Evolutionary conservation across 1,140 invertebrate species (phyloP), one percentile per base, ranked within the genome.

Genomic region (Penaeus indicus): DNA sequence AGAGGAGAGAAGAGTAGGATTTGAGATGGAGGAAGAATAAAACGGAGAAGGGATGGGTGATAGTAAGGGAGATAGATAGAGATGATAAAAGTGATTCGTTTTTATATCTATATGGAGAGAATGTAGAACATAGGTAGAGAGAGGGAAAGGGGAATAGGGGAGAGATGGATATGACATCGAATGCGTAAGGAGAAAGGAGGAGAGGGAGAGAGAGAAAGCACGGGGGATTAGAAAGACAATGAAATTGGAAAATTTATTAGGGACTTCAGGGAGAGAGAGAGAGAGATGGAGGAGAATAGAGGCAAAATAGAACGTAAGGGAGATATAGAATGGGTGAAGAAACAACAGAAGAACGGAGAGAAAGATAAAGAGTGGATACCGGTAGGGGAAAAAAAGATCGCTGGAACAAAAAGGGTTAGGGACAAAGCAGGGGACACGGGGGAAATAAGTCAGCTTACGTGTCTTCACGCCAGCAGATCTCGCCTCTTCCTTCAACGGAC

Each of bases 61-160:
- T 25, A 21, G 67, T 10, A 16, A 72, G 67, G 32, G 67, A 78
- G 75, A 78, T 38, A 38, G 75, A 78, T 38, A 78, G 75, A 54
- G 8, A 8, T 54, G 54, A 54, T 54, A 54, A 54, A 54, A 54
- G 54, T 54, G 54, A 54, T 54, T 5, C 16, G 54, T 16, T 54
- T 54, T 5, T 54, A 54, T 54, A 54, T 54, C 11, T 54, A 78
- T 38, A 42, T 38, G 54, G 75, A 47, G 32, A 78, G 75, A 78
- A 54, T 16, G 32, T 32, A 38, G 22, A n/a, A 27, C 8, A 78
- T 22, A 78, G 75, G 54, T 38, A 78, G 75, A 78, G 16, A 78
- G 75, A 78, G 75, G n/a, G 32, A 78, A 25, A 42, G 75, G 47
- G 27, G 67, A 72, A 32, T 13, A 32, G 32, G 67, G 32, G 1